Evolutionary conservation across 1,140 invertebrate genomes (phyloP), one percentile per base, ranked within the genome.

Genomic region (Drosophila rhopaloa): DNA sequence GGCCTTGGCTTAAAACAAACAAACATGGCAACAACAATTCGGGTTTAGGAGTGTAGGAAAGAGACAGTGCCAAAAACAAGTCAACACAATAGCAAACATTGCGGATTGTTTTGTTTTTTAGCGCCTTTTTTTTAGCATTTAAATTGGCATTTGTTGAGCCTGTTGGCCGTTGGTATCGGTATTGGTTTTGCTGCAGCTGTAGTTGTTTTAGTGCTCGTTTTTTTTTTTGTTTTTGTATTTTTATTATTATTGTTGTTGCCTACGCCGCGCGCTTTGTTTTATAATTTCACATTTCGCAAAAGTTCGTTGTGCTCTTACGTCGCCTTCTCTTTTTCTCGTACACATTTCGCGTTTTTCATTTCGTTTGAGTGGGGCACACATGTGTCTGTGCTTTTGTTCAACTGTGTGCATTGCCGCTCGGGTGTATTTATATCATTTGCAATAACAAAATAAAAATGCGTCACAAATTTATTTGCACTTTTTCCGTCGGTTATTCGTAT

Each of bases 381-480:
- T 53, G 27, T 40, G 19, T 47, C 11, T 65, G 32, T 62, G 24
- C 50, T 47, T 38, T 37, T 14, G 57, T 16, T 29, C 24, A 29
- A 40, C 41, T 59, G 46, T 44, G 11, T 58, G 51, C 40, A 43
- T 47, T 50, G 47, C 48, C 48, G 29, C 8, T 35, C 53, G 53
- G 13, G 13, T 38, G 32, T 68, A 76, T 82, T 81, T 84, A 85
- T 85, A 85, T 81, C 79, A 81, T 78, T 85, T 86, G 79, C 82
- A 86, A 88, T 76, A 86, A 86, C 82, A 86, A 75, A 80, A 81
- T 78, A 81, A 82, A 88, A 86, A 82, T 86, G 82, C 82, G 82
- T 86, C 82, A 86, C 78, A 86, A 81, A 77, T 86, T 86, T 82
- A 79, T 86, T 86, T 85, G 82, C 81, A 85, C 82, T 86, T 85